These are phyloP conservation scores for Eurystomus glaucurus DNA, from an alignment of 2,797 vertebrate species.

Conservation along the genomic window DNA sequence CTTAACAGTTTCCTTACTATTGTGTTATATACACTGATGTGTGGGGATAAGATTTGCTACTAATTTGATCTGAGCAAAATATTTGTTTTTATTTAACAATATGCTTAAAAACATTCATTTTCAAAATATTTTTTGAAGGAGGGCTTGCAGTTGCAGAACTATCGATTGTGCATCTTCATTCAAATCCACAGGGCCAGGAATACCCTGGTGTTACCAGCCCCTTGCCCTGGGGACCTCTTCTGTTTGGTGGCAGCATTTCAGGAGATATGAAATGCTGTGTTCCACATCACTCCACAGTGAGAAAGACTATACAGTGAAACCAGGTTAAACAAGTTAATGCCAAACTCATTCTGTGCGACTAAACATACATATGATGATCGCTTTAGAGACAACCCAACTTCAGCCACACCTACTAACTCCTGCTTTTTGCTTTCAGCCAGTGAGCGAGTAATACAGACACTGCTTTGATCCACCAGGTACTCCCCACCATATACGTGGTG, in stretches of 20 bases:
- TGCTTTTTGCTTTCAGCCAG: not conserved
- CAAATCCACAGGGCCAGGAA: not conserved
- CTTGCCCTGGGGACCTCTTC: not conserved
- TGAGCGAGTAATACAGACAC: not conserved
- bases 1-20: not conserved
- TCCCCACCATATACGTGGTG: not conserved
- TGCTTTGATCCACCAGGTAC: not conserved
- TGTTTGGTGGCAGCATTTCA: not conserved
- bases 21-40: not conserved
- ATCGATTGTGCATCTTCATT: not conserved
- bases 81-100: not conserved
- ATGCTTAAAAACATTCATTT: not conserved
- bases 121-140: not conserved
- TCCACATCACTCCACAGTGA: not conserved
- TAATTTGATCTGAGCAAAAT: not conserved
- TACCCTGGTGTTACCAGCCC: not conserved
- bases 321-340: not conserved
- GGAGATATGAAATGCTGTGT: not conserved
- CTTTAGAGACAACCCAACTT: not conserved
- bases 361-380: rapidly evolving
- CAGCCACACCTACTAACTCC: not conserved
- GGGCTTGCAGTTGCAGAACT: not conserved
- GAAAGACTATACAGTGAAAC: not conserved
- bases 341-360: not conserved
- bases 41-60: not conserved